These are phyloP conservation scores for Scomber scombrus DNA, from an alignment of 2,113 vertebrate species.

Conservation along the genomic window DNA sequence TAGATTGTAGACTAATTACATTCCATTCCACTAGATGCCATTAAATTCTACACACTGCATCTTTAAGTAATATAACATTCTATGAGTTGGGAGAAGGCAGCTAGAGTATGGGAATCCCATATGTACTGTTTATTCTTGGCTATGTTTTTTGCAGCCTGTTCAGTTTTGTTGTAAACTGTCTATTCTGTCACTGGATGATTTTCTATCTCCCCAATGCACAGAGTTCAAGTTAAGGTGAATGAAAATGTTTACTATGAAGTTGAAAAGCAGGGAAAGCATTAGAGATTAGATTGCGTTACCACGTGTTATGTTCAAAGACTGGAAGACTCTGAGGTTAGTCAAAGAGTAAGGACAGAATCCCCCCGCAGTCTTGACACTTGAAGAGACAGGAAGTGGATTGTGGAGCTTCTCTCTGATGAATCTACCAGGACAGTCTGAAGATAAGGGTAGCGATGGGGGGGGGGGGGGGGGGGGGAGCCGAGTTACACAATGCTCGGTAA, in stretches of 20 bases:
- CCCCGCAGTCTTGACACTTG: not conserved
- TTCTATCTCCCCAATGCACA: not conserved
- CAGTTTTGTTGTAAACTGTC: slow-evolving; percentile 21
- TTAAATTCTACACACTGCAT: no score
- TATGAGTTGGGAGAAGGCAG: not conserved
- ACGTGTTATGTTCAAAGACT: slow-evolving; percentile 2
- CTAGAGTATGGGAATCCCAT: not conserved
- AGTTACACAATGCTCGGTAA: not conserved
- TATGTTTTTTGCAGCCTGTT: slow-evolving; percentile 1
- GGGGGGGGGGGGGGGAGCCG: not conserved
- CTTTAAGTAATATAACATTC: not conserved
- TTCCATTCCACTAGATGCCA: no score
- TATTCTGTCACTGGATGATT: not conserved
- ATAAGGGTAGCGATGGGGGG: not conserved
- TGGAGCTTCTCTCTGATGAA: not conserved
- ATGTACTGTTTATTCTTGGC: slow-evolving; percentile 5
- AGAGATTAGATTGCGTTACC: not conserved
- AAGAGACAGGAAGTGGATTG: not conserved
- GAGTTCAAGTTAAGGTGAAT: slow-evolving; percentile 6
- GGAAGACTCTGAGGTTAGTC: no score
- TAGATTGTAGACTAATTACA: no score
- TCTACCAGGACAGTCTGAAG: not conserved
- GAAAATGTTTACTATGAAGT: not conserved
- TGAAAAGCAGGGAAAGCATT: not conserved
- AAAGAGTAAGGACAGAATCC: not conserved